A percentile compares a stretch with the other conserved stretches of the same genome.
Evolutionary conservation across 2,888 invertebrate genomes (phyloP).

Genomic region (Holacanthella duospinosa): DNA sequence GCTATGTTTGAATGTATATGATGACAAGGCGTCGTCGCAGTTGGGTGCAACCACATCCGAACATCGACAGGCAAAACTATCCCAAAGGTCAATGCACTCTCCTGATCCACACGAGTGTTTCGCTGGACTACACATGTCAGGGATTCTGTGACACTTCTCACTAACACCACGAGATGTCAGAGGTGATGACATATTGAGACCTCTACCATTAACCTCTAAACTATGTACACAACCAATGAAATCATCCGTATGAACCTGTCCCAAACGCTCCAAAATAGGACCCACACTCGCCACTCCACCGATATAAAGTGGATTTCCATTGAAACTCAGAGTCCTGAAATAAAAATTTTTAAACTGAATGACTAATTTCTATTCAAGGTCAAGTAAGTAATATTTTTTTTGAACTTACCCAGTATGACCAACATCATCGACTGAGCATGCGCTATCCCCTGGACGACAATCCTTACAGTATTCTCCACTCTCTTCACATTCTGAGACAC

Average conservation of each 20-base stretch:
- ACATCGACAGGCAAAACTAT: conserved; percentile 56
- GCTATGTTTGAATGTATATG: conserved; percentile 66
- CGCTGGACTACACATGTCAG: conserved; percentile 37
- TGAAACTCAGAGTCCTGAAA: conserved; percentile 78
- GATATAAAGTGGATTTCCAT: conserved; percentile 71
- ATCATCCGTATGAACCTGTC: conserved; percentile 83
- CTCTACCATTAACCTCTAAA: conserved; percentile 73
- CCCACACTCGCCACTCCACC: conserved; percentile 77
- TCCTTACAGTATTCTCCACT: conserved; percentile 78
- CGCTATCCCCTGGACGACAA: conserved; percentile 68
- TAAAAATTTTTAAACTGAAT: conserved; percentile 13
- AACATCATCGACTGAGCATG: conserved; percentile 73
- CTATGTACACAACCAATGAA: conserved; percentile 89
- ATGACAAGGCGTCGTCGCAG: conserved; percentile 65
- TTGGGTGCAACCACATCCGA: conserved; percentile 59
- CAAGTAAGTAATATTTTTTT: not conserved
- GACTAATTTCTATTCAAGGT: not conserved
- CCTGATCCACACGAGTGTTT: conserved; percentile 46
- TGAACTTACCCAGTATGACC: conserved; percentile 71
- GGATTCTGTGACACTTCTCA: conserved; percentile 62
- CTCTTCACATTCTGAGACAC: conserved; percentile 67
- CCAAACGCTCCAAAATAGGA: conserved; percentile 75
- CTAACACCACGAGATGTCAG: conserved; percentile 60
- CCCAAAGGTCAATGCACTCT: conserved; percentile 76
- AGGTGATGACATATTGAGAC: conserved; percentile 68